phyloP scores from a whole-genome alignment of 2,888 invertebrate species.

The Smittia sp. region DNA sequence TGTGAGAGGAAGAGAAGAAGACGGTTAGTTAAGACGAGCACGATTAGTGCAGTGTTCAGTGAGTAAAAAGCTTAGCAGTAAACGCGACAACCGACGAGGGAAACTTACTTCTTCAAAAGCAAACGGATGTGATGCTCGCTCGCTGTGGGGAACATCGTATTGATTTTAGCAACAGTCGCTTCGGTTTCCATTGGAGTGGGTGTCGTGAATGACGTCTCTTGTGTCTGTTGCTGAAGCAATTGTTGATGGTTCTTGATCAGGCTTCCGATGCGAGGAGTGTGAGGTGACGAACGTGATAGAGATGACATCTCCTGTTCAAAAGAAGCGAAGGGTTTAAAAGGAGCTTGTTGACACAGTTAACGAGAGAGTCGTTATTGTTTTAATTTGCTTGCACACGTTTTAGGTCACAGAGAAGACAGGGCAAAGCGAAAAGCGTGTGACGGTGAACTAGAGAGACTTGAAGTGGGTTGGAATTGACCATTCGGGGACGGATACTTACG shows the following conservation, averaged over 20 bases:
- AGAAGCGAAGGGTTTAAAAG: constrained; percentile 28
- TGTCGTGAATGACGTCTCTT: constrained; percentile 61
- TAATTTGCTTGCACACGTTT: constrained; percentile 17
- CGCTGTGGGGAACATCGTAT: constrained; percentile 87
- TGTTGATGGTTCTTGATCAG: constrained; percentile 46
- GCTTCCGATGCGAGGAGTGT: constrained; percentile 48
- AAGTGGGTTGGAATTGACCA: constrained; percentile 33
- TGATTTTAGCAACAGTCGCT: constrained; percentile 73
- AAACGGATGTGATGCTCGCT: constrained; percentile 84
- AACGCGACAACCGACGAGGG: not conserved
- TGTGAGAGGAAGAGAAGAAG: constrained; percentile 11
- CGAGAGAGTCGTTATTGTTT: not conserved
- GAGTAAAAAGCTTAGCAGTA: not conserved
- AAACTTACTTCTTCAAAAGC: constrained; percentile 80
- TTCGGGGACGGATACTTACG: too few species aligned
- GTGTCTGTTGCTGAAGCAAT: constrained; percentile 48
- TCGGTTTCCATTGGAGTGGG: constrained; percentile 64
- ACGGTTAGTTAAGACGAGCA: not conserved
- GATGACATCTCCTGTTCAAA: constrained; percentile 52
- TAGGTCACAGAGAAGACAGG: not conserved
- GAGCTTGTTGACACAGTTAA: not conserved
- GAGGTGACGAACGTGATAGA: constrained; percentile 46
- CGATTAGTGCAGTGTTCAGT: not conserved
- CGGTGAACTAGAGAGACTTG: too few species aligned
- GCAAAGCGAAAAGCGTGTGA: not conserved